phyloP scores from a whole-genome alignment of 2,113 vertebrate genomes.

The Rattus norvegicus region DNA sequence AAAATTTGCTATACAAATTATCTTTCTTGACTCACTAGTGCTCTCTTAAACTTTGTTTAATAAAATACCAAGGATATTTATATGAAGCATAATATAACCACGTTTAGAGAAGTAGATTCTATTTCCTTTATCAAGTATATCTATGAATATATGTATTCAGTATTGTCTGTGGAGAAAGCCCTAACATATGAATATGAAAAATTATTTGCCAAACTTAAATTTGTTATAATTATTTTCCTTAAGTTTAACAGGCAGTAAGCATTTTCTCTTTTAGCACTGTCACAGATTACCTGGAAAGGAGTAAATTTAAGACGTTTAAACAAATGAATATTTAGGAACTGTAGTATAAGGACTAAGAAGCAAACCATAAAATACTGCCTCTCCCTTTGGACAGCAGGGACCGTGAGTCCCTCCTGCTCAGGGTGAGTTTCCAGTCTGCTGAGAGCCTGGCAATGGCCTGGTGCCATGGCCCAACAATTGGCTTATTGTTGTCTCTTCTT shows the following conservation, averaged over 20 bases:
- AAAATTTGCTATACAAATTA: background rate
- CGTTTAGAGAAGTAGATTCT: background rate
- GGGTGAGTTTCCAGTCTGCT: slow-evolving; percentile 50
- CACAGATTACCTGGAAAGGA: background rate
- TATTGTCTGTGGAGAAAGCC: background rate
- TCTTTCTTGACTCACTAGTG: slow-evolving; percentile 6
- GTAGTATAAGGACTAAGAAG: background rate
- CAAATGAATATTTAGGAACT: slow-evolving; percentile 15
- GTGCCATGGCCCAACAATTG: slow-evolving; percentile 51
- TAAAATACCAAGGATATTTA: background rate
- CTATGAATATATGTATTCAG: background rate
- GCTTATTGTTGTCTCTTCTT: slow-evolving; percentile 60
- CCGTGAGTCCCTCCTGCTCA: slow-evolving; percentile 35
- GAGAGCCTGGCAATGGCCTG: background rate
- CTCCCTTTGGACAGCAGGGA: background rate
- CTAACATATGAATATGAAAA: slow-evolving; percentile 15
- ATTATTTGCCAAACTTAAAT: slow-evolving; percentile 37
- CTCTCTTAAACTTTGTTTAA: slow-evolving; percentile 46
- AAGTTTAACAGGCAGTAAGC: background rate
- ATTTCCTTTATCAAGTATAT: background rate
- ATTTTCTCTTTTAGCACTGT: slow-evolving; percentile 34
- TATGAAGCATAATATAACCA: background rate
- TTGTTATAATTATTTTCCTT: slow-evolving; percentile 26
- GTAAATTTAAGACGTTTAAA: slow-evolving; percentile 42
- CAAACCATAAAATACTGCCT: background rate